phyloP scores from a whole-genome alignment of 2,888 invertebrate genomes.

The Plagodis pulveraria region DNA sequence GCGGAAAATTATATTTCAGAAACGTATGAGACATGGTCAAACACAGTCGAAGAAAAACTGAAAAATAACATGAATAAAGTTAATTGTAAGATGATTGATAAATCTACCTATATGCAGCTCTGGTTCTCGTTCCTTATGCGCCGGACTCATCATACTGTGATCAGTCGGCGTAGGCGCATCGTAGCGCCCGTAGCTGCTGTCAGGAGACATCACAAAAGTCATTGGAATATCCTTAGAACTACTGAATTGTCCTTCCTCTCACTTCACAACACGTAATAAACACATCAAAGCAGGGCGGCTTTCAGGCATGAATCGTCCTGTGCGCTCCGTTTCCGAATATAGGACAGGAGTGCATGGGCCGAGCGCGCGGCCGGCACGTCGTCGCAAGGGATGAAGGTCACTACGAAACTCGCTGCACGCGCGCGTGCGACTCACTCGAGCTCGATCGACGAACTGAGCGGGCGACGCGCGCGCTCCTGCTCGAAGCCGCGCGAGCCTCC shows the following conservation, averaged over 20 bases:
- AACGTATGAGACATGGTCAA: too few relatives aligned
- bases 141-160: slow-evolving; percentile 70
- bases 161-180: slow-evolving; percentile 84
- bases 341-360: slow-evolving; percentile 74
- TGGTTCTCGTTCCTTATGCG: slow-evolving; percentile 85
- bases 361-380: slow-evolving; percentile 66
- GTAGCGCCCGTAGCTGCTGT: slow-evolving; percentile 86
- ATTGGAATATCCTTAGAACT: slow-evolving; percentile 59
- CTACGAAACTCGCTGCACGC: slow-evolving; percentile 67
- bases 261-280: slow-evolving; percentile 75
- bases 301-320: slow-evolving; percentile 56
- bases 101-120: slow-evolving; percentile 89
- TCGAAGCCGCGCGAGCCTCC: slow-evolving; percentile 70
- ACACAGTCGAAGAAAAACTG: not conserved
- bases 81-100: slow-evolving; percentile 3
- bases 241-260: slow-evolving; percentile 63
- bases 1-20: too few relatives aligned
- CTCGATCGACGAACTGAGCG: slow-evolving; percentile 86
- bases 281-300: slow-evolving; percentile 67
- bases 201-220: slow-evolving; percentile 88
- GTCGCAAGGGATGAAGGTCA: slow-evolving; percentile 80
- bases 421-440: slow-evolving; percentile 81
- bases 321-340: slow-evolving; percentile 65
- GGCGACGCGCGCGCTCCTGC: slow-evolving; percentile 75
- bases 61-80: slow-evolving; percentile 7